Base-by-base conservation (phyloP, 2,113 vertebrate species). In the human (Homo sapiens) region DNA sequence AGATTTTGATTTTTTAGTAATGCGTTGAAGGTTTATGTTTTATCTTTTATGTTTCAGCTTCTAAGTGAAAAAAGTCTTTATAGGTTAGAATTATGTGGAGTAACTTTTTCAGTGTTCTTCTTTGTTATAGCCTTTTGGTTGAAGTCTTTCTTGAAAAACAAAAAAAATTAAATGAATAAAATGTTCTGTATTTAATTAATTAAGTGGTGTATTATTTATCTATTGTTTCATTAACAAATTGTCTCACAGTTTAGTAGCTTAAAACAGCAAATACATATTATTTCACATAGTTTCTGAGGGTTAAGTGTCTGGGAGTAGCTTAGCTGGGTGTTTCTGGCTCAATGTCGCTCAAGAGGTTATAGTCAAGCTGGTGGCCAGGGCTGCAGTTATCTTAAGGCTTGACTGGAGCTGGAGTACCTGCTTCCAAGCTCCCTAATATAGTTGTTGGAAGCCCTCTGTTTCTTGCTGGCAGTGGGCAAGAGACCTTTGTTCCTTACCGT, bases 81-180 rank as follows among this genome's bases (percentile, higher is more conserved):
- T 7, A 40, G 84, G 43, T 93, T 94, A 70, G n/a, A 45, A 52
- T 78, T 96, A 88, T 82, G 68, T 70, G 55, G 87, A 91, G 40
- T 90, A 88, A 38, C 35, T 82, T 70, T 93, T 96, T 95, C 61
- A 38, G 1, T 80, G 38, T 85, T 96, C n/a, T 55, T 78, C 16
- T 88, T 95, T 90, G 55, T 22, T 70, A 3, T 4, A 79, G 43
- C 50, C 12, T 83, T 50, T 83, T 89, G 75, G 5, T 45, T 80
- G 50, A 91, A 88, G 9, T 94, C n/a, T 72, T 95, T 93, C n/a
- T 93, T 89, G 75, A 86, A 90, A 85, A 89, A 94, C 57, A 45
- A 93, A 92, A 95, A 96, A 73, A 83, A 45, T 8, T 59, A 64
- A 96, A 32, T 61, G 73, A 96, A 30, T 89, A 30, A 94, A 87